phyloP scores from a whole-genome alignment of 2,888 invertebrate species.

The Halictus quadricinctus region DNA sequence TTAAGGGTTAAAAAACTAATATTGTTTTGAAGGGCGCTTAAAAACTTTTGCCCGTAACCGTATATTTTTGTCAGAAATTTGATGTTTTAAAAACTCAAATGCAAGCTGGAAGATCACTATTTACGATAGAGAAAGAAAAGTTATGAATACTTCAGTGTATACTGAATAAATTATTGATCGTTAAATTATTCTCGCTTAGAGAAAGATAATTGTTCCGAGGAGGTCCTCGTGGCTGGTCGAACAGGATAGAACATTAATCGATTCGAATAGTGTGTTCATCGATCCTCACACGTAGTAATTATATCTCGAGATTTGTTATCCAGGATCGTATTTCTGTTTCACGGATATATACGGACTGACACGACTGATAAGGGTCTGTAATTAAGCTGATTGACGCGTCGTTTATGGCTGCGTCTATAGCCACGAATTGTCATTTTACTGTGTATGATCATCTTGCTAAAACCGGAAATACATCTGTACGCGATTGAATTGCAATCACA shows the following conservation, averaged over 20 bases:
- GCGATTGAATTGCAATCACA: neutral
- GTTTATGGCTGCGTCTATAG: slow-evolving; percentile 37
- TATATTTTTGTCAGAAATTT: no score
- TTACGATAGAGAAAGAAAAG: no score
- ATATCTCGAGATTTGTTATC: slow-evolving; percentile 13
- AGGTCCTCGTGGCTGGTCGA: neutral
- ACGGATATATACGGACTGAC: slow-evolving; percentile 27
- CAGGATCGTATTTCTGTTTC: slow-evolving; percentile 39
- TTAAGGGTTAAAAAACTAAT: no score
- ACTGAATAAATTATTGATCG: no score
- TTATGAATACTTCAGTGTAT: no score
- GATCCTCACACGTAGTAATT: slow-evolving; percentile 6
- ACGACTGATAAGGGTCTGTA: slow-evolving; percentile 45
- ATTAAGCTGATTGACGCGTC: slow-evolving; percentile 56
- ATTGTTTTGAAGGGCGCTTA: no score
- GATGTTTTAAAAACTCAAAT: no score
- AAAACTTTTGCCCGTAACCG: no score
- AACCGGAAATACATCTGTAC: slow-evolving; percentile 1
- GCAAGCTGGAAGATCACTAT: no score
- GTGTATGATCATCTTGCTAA: neutral
- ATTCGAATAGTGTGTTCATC: slow-evolving; percentile 11
- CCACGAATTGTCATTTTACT: slow-evolving; percentile 34
- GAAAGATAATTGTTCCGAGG: neutral
- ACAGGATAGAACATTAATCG: neutral
- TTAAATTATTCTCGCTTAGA: no score